These are phyloP conservation scores for Nipponia nippon DNA, from an alignment of 2,113 vertebrate genomes.

Conservation along the genomic window DNA sequence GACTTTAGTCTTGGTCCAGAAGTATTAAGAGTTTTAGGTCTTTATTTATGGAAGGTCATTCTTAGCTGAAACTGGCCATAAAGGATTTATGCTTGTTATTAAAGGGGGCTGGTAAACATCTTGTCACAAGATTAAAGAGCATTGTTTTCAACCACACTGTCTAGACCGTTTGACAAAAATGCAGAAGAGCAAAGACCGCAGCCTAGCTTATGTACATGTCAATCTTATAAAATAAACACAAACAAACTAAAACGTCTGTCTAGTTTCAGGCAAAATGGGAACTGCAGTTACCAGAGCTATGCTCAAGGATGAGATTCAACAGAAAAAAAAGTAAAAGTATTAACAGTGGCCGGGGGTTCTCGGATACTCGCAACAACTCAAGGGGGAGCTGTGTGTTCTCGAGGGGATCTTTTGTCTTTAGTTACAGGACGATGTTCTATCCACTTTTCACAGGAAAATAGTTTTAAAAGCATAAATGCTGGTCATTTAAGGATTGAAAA, in stretches of 20 bases:
- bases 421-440: background rate
- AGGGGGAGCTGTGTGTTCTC: background rate
- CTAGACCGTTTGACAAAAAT: background rate
- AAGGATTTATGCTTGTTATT: background rate
- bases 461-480: background rate
- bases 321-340: background rate
- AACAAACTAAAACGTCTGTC: background rate
- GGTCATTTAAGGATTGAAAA: background rate
- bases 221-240: background rate
- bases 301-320: background rate
- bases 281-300: background rate
- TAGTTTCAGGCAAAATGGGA: background rate
- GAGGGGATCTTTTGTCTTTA: background rate
- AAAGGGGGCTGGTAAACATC: background rate
- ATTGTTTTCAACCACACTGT: background rate
- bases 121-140: background rate
- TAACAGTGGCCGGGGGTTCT: background rate
- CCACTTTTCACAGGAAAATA: background rate
- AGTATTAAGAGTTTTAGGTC: background rate
- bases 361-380: background rate
- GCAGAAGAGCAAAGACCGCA: background rate
- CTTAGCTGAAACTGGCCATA: background rate
- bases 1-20: background rate
- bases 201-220: background rate
- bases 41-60: conserved; percentile 15